phyloP scores from a whole-genome alignment of 2,797 vertebrate species.

The Glossophaga mutica region DNA sequence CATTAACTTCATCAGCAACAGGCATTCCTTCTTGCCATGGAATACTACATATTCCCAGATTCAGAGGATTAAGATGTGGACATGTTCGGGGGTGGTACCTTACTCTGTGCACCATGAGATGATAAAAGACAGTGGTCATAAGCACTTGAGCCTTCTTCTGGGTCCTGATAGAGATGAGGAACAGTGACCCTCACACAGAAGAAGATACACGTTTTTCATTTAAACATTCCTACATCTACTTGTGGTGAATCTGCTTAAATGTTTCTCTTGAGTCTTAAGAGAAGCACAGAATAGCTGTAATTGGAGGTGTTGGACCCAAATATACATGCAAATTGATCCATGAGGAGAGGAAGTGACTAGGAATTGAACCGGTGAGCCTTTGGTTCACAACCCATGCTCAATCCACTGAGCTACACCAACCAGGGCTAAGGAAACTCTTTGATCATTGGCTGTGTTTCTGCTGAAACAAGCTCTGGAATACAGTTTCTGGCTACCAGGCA shows the following conservation, averaged over 20 bases:
- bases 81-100: background rate
- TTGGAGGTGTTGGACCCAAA: background rate
- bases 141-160: background rate
- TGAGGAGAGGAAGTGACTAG: background rate
- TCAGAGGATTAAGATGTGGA: background rate
- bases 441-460: background rate
- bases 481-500: background rate
- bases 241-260: background rate
- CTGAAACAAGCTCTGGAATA: background rate
- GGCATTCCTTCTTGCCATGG: background rate
- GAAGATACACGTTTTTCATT: background rate
- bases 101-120: background rate
- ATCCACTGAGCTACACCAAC: too few relatives aligned
- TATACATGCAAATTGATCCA: background rate
- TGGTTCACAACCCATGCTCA: too few relatives aligned
- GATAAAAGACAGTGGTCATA: background rate
- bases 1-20: background rate
- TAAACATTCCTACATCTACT: background rate
- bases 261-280: background rate
- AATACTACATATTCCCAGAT: background rate
- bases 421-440: background rate
- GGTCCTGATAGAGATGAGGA: background rate
- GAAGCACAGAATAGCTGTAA: background rate
- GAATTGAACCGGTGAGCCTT: too few relatives aligned
- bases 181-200: background rate